Evolutionary conservation across 2,888 invertebrate species (phyloP).

Genomic region (Cosmia pyralina): DNA sequence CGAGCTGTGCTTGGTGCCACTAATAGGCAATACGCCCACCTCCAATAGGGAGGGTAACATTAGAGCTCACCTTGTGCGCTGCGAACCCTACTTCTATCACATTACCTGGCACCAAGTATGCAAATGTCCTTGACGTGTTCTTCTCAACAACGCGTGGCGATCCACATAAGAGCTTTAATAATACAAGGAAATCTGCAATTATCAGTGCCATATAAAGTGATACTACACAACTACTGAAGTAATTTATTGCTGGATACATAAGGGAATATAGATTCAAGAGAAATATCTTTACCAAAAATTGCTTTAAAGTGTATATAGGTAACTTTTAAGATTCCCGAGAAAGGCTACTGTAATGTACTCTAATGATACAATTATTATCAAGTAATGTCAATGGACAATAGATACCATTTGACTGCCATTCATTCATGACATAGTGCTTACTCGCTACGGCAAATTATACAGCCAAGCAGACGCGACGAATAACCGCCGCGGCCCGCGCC

Average conservation of each 20-base stretch:
- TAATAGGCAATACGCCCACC: constrained; percentile 90
- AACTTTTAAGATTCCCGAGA: constrained; percentile 90
- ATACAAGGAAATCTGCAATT: constrained; percentile 67
- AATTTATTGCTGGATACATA: constrained; percentile 90
- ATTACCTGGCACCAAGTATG: constrained; percentile 77
- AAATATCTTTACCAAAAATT: constrained; percentile 90
- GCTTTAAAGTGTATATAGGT: constrained; percentile 89
- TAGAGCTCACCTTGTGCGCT: constrained; percentile 90
- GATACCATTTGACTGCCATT: constrained; percentile 89
- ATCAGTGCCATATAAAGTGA: constrained; percentile 82
- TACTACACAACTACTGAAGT: constrained; percentile 88
- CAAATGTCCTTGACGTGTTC: constrained; percentile 65
- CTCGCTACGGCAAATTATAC: constrained; percentile 88
- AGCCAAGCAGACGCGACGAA: constrained; percentile 82
- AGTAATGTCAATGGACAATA: constrained; percentile 90
- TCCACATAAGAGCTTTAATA: constrained; percentile 48
- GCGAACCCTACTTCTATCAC: constrained; percentile 85
- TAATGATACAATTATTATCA: constrained; percentile 90
- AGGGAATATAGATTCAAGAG: constrained; percentile 90
- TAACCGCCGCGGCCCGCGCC: constrained; percentile 78
- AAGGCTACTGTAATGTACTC: constrained; percentile 90
- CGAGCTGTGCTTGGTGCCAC: constrained; percentile 89
- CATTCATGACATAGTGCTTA: constrained; percentile 87
- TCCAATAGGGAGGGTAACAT: constrained; percentile 90
- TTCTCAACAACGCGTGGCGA: constrained; percentile 53